These are phyloP conservation scores for Haliclona indistincta DNA, from an alignment of 37 sponge, comb jelly and placozoan genomes.

Conservation along the genomic window DNA sequence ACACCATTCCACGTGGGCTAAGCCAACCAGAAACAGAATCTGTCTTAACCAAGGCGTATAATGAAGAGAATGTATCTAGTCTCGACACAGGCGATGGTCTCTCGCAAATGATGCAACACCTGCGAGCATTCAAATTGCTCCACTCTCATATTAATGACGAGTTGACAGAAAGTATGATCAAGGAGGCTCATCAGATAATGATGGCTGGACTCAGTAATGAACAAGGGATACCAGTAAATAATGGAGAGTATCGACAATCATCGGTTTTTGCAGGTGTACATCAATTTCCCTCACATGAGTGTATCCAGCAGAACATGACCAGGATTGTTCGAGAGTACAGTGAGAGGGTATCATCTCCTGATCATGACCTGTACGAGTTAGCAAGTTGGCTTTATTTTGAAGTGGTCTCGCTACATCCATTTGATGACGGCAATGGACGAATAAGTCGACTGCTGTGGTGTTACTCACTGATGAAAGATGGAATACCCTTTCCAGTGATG, in stretches of 20 bases:
- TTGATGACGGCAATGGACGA: slow-evolving; percentile 29
- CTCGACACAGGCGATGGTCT: background rate
- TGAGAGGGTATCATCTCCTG: background rate
- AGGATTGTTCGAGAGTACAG: slow-evolving; percentile 10
- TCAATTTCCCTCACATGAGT: background rate
- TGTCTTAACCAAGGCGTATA: background rate
- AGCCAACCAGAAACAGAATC: background rate
- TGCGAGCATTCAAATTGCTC: background rate
- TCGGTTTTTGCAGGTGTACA: slow-evolving; percentile 11
- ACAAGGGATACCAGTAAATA: background rate
- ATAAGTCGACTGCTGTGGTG: slow-evolving; percentile 24
- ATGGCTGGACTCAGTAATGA: slow-evolving; percentile 11
- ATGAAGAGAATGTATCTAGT: background rate
- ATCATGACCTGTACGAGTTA: slow-evolving; percentile 17
- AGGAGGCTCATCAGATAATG: slow-evolving; percentile 2
- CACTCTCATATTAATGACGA: background rate
- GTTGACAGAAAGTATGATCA: slow-evolving; percentile 10
- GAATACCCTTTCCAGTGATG: slow-evolving; percentile 7
- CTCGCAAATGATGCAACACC: background rate
- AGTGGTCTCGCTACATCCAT: slow-evolving; percentile 23
- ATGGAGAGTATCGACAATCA: background rate
- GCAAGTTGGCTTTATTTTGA: slow-evolving; percentile 15
- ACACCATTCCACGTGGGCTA: background rate
- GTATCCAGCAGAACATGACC: background rate
- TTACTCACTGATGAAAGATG: slow-evolving; percentile 30